Base-by-base conservation (phyloP, 1,140 invertebrate species). In the Atopsyche davidsoni region DNA sequence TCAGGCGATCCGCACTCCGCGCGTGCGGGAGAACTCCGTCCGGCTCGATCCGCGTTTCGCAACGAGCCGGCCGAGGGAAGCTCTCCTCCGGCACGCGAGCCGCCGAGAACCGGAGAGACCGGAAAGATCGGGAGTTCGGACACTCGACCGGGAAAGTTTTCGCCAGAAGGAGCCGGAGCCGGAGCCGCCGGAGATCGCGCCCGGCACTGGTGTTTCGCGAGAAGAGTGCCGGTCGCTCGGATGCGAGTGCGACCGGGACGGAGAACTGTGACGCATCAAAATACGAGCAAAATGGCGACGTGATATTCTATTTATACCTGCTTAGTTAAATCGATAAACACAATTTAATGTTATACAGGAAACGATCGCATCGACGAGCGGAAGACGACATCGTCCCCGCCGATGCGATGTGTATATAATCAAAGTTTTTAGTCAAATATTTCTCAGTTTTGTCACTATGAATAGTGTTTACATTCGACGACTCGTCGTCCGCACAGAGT, bases 391-490 rank as follows among this genome's bases (percentile, higher is more conserved):
- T n/a, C n/a, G n/a, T n/a, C n/a, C 40, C 44, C 41, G 23, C 23
- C 48, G 48, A 51, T 31, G 36, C 24, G 38, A 48, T 49, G 39
- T 49, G 46, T 42, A 49, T 41, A 49, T 40, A 49, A 49, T 36
- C 42, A 51, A n/a, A 51, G 28, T 51, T 41, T 51, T 49, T 51
- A 51, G 48, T 51, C 48, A 51, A 51, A 51, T 51, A 51, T 51
- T 51, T 51, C n/a, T 43, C 40, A 51, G 43, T 39, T 44, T 32
- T 40, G 13, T 38, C 23, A 25, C 16, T 44, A 44, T 44, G 32
- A n/a, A 35, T 51, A 51, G 48, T 21, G 22, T 42, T 49, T 42
- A 24, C 32, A 24, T 28, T 50, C n/a, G 32, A 44, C 48, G 41
- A 44, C 25, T 44, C 25, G 48, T 51, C 41, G 31, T 51, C 28